Percentiles rank a stretch among this genome's conserved stretches.
phyloP scores from a whole-genome alignment of 2,113 vertebrate species.

The Myiagra hebetior region DNA sequence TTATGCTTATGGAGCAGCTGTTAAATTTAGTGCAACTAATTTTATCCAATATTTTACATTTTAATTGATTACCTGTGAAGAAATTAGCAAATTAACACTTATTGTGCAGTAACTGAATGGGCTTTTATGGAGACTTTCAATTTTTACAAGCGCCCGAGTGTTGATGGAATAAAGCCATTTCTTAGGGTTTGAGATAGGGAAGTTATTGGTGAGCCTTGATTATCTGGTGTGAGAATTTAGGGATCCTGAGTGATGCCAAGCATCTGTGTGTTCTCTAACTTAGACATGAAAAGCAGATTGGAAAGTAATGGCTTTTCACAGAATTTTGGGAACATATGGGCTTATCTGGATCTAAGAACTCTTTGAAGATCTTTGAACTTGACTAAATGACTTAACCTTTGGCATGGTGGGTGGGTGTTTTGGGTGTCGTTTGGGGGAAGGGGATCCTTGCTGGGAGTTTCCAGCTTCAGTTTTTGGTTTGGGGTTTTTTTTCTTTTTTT shows the following conservation, averaged over 20 bases:
- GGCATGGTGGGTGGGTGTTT: slow-evolving; percentile 80
- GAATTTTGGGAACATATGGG: slow-evolving; percentile 84
- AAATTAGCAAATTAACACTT: slow-evolving; percentile 98
- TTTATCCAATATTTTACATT: slow-evolving; percentile 87
- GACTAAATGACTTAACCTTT: slow-evolving; percentile 94
- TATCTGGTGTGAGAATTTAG: slow-evolving; percentile 73
- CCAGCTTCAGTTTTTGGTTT: neutral
- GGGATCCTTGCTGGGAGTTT: slow-evolving; percentile 29
- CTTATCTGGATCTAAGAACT: slow-evolving; percentile 90
- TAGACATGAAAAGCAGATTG: slow-evolving; percentile 78
- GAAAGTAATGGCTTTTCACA: slow-evolving; percentile 78
- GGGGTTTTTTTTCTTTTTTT: neutral
- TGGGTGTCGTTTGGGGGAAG: neutral
- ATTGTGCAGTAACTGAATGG: slow-evolving; percentile 83
- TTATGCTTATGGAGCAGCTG: slow-evolving; percentile 83
- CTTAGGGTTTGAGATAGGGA: slow-evolving; percentile 42
- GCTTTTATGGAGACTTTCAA: slow-evolving; percentile 76
- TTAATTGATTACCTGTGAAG: slow-evolving; percentile 91
- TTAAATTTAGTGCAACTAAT: slow-evolving; percentile 86
- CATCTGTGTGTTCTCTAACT: slow-evolving; percentile 77
- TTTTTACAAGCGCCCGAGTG: slow-evolving; percentile 71
- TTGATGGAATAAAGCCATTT: slow-evolving; percentile 77
- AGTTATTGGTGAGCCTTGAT: slow-evolving; percentile 67
- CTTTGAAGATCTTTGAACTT: slow-evolving; percentile 97
- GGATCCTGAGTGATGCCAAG: slow-evolving; percentile 70